Conservation (phyloP, 2,797 vertebrate genomes). For the Crypturellus tataupa region DNA sequence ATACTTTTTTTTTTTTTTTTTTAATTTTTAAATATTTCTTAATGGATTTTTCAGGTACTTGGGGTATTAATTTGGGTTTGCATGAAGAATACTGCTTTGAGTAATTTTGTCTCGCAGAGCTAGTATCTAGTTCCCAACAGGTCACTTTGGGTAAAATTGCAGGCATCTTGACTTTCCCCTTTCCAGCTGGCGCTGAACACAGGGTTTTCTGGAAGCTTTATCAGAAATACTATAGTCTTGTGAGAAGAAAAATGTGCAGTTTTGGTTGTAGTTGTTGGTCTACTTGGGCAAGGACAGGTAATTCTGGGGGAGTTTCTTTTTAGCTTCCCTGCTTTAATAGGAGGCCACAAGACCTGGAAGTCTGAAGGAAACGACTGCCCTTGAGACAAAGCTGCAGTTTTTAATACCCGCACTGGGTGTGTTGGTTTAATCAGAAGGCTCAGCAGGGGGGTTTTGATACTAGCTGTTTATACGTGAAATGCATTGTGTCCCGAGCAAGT, state of each 20-base stretch:
- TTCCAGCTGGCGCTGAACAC: not conserved
- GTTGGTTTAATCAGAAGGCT: not conserved
- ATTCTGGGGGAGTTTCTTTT: too few species aligned
- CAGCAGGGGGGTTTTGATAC: not conserved
- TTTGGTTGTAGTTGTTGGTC: not conserved
- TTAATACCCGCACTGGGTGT: accelerated
- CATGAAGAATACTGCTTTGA: not conserved
- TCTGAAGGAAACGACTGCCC: not conserved
- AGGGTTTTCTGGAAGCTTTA: not conserved
- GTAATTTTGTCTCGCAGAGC: not conserved
- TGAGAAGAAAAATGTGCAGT: accelerated
- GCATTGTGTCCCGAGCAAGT: too few species aligned
- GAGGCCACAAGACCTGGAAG: not conserved
- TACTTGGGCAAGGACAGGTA: not conserved
- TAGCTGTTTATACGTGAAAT: not conserved
- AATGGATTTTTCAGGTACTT: not conserved
- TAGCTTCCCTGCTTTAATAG: not conserved
- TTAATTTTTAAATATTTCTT: not conserved
- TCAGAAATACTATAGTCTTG: not conserved
- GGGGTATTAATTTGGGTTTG: not conserved
- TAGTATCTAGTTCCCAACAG: accelerated
- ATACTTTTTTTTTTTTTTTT: not conserved
- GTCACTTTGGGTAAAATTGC: not conserved
- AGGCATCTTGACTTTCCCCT: not conserved
- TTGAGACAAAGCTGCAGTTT: accelerated